These are phyloP conservation scores for Brachyhypopomus gauderio DNA, from an alignment of 2,113 vertebrate genomes.

Conservation along the genomic window DNA sequence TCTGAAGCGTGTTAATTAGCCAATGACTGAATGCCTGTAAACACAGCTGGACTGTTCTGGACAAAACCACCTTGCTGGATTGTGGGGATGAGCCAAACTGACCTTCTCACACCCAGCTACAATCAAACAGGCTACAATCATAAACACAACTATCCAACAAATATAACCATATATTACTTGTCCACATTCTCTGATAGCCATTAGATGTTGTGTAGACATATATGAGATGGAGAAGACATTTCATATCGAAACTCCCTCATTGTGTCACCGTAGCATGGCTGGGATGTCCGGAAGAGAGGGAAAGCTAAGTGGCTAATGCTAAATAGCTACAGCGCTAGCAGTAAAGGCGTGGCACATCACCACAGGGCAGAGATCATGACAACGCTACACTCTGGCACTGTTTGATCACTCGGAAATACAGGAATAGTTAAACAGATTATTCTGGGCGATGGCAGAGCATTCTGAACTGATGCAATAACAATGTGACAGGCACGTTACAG, in stretches of 20 bases:
- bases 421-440: too few relatives aligned
- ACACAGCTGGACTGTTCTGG: background rate
- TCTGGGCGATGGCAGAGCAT: too few relatives aligned
- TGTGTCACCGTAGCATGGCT: background rate
- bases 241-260: background rate
- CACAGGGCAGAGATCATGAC: background rate
- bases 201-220: too few relatives aligned
- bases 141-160: background rate
- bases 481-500: background rate
- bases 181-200: too few relatives aligned
- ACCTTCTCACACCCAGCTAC: background rate
- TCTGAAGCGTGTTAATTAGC: constrained; percentile 11
- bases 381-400: background rate
- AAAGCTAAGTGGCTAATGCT: background rate
- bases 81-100: background rate
- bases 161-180: too few relatives aligned
- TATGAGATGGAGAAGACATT: background rate
- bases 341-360: background rate
- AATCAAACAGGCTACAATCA: background rate
- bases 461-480: too few relatives aligned
- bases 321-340: background rate
- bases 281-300: background rate
- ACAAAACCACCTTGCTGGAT: background rate
- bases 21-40: background rate
- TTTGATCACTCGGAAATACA: too few relatives aligned